Conservation (phyloP, 2,113 vertebrate genomes). For the Nesospiza acunhae region DNA sequence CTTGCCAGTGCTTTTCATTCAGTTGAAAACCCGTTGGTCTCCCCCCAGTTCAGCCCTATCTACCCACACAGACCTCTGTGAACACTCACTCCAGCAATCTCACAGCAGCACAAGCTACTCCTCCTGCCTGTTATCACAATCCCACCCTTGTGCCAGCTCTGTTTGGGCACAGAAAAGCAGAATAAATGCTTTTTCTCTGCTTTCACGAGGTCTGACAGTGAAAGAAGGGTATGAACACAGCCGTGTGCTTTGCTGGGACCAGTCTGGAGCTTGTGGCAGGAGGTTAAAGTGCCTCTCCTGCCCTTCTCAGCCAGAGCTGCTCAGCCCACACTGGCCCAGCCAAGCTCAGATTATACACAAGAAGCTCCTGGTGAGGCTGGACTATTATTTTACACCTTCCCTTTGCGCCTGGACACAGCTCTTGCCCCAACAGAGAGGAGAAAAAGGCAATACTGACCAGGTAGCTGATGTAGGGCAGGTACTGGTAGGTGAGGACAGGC, state of each 20-base stretch:
- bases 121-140: background rate
- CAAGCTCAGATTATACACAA: background rate
- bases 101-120: background rate
- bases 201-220: background rate
- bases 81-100: background rate
- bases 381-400: background rate
- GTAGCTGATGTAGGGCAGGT: slow-evolving; percentile 96
- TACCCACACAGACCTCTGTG: background rate
- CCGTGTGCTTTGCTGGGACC: background rate
- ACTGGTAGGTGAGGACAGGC: slow-evolving; percentile 96
- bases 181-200: background rate
- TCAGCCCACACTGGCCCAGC: background rate
- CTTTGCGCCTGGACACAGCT: background rate
- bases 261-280: background rate
- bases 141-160: background rate
- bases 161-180: background rate
- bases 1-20: background rate
- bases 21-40: background rate
- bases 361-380: background rate
- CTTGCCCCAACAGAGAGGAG: background rate
- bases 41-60: background rate
- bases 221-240: background rate
- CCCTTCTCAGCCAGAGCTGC: background rate
- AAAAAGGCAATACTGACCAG: slow-evolving; percentile 81
- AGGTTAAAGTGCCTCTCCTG: background rate